These are phyloP conservation scores for Caretta caretta DNA, from an alignment of 2,113 vertebrate species.

Conservation along the genomic window DNA sequence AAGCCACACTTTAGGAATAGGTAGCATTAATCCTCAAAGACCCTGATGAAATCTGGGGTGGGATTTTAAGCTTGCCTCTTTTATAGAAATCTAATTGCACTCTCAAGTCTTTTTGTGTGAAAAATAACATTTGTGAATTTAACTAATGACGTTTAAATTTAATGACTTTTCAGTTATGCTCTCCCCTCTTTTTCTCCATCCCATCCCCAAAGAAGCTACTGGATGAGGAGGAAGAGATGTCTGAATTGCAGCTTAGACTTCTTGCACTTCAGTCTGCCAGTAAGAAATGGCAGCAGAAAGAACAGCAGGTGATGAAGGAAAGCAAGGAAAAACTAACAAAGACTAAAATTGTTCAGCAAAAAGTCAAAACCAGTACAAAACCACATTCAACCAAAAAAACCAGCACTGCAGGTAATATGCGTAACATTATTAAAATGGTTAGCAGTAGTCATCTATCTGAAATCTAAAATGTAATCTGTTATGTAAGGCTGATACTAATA, in stretches of 20 bases:
- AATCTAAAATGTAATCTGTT: neutral
- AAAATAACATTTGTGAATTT: neutral
- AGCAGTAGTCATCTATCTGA: neutral
- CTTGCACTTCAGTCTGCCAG: constrained; percentile 97
- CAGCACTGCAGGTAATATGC: constrained; percentile 81
- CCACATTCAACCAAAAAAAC: constrained; percentile 83
- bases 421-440: constrained; percentile 12
- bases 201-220: constrained; percentile 76
- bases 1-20: neutral
- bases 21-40: neutral
- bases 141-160: neutral
- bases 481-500: neutral
- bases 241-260: constrained; percentile 95
- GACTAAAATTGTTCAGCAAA: constrained; percentile 79
- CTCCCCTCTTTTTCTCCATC: constrained; percentile 29
- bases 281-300: constrained; percentile 98
- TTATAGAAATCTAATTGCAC: neutral
- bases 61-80: neutral
- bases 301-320: constrained; percentile 96
- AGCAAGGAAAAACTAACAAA: constrained; percentile 93
- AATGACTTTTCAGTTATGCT: constrained; percentile 4
- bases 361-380: constrained; percentile 81
- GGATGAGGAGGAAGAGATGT: constrained; percentile 96
- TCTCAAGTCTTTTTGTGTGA: neutral
- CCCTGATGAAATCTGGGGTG: fast-evolving